phyloP scores from a whole-genome alignment of 2,797 vertebrate genomes.

The Eidolon dupreanum region DNA sequence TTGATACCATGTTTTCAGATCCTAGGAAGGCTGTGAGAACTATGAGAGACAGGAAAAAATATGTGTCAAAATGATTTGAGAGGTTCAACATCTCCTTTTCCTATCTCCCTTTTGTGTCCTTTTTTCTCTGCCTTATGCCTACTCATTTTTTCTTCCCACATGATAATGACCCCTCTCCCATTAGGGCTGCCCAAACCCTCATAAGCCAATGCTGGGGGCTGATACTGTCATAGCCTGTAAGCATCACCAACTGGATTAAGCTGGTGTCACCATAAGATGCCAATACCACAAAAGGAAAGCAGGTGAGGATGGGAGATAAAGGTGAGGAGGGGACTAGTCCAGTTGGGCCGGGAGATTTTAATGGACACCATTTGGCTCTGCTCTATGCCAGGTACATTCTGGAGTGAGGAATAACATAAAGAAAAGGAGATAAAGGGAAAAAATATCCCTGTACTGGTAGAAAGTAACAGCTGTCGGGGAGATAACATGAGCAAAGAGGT shows the following conservation, averaged over 20 bases:
- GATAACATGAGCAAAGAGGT: background rate
- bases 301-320: background rate
- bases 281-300: no score
- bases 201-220: fast-evolving
- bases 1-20: background rate
- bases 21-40: background rate
- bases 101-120: no score
- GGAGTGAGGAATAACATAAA: background rate
- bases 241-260: fast-evolving
- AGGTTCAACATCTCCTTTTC: background rate
- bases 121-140: background rate
- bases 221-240: background rate
- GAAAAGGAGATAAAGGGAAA: background rate
- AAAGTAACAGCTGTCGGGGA: background rate
- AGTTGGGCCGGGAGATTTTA: no score
- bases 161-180: no score
- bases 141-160: background rate
- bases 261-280: fast-evolving
- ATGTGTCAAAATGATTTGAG: no score
- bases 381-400: background rate
- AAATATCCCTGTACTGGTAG: no score
- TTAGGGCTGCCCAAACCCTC: background rate
- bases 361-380: no score
- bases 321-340: background rate
- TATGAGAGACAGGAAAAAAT: no score